Conservation (phyloP, 37 sponge, comb jelly and placozoan species). For the Chondrosia reniformis region DNA sequence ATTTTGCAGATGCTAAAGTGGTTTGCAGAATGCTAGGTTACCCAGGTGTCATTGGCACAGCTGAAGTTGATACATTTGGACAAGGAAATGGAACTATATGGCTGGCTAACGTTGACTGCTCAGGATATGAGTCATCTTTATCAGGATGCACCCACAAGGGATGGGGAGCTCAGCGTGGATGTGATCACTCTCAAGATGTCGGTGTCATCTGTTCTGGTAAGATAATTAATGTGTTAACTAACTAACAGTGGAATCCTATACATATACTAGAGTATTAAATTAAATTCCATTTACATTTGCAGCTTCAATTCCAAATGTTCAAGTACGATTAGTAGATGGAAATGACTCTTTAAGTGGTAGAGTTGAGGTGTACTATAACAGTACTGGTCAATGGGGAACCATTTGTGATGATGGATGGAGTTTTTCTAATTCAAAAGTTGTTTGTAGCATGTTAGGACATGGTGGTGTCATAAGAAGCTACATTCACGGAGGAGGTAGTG, state of each 20-base stretch:
- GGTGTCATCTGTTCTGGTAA: slow-evolving; percentile 9
- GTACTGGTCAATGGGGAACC: slow-evolving; percentile 8
- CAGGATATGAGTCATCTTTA: slow-evolving; percentile 13
- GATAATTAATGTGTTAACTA: no score
- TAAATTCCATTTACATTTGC: no score
- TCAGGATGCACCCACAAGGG: slow-evolving; percentile 13
- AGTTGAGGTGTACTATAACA: not conserved
- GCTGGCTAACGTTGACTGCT: slow-evolving; percentile 33
- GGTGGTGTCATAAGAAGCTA: not conserved
- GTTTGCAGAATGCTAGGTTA: slow-evolving; percentile 33
- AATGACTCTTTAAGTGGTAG: not conserved
- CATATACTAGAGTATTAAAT: no score
- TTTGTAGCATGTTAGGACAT: slow-evolving; percentile 2
- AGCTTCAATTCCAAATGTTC: no score
- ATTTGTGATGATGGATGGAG: not conserved
- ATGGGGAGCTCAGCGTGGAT: not conserved
- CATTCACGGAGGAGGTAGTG: no score
- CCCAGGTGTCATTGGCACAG: not conserved
- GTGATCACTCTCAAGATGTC: not conserved
- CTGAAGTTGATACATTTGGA: slow-evolving; percentile 2
- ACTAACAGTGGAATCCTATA: no score
- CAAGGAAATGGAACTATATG: slow-evolving; percentile 18
- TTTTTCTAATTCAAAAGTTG: not conserved
- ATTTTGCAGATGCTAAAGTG: slow-evolving; percentile 4
- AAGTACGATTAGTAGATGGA: not conserved